Percentiles rank a stretch among this genome's conserved stretches.
Conservation (phyloP, 2,797 vertebrate genomes). For the Sebastes minor region DNA sequence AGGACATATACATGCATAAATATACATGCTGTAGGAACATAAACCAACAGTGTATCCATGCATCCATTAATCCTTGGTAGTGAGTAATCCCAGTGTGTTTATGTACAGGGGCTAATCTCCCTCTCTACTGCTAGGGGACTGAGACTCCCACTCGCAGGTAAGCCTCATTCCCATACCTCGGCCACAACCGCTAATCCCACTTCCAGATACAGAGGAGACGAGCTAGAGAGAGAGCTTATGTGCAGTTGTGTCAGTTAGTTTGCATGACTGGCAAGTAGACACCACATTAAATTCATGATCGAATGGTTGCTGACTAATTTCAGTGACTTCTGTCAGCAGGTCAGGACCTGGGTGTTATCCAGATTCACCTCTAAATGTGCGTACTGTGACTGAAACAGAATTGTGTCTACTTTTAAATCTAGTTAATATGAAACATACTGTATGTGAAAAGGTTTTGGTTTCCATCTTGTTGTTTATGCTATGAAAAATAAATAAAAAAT, state of each 20-base stretch:
- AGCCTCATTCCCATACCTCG: slow-evolving; percentile 59
- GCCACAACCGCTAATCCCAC: slow-evolving; percentile 64
- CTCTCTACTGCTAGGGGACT: slow-evolving; percentile 56
- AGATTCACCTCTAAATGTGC: not conserved
- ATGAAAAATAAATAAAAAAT: not conserved
- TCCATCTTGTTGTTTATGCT: not conserved
- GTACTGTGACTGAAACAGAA: not conserved
- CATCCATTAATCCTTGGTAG: slow-evolving; percentile 70
- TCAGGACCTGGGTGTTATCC: not conserved
- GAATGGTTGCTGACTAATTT: slow-evolving; percentile 16
- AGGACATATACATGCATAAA: slow-evolving; percentile 45
- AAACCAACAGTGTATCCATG: slow-evolving; percentile 46
- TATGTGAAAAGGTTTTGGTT: not conserved
- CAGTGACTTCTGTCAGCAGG: not conserved
- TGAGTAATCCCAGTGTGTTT: slow-evolving; percentile 71
- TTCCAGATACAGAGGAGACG: slow-evolving; percentile 45
- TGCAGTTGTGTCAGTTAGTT: slow-evolving; percentile 25
- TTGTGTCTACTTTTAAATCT: not conserved
- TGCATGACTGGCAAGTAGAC: not conserved
- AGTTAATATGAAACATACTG: not conserved
- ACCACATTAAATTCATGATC: not conserved
- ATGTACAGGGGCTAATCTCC: slow-evolving; percentile 61
- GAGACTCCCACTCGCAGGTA: slow-evolving; percentile 64
- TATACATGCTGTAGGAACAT: slow-evolving; percentile 29
- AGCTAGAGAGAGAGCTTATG: slow-evolving; percentile 6